phyloP scores from a whole-genome alignment of 2,888 invertebrate species.

The Monochamus alternatus region DNA sequence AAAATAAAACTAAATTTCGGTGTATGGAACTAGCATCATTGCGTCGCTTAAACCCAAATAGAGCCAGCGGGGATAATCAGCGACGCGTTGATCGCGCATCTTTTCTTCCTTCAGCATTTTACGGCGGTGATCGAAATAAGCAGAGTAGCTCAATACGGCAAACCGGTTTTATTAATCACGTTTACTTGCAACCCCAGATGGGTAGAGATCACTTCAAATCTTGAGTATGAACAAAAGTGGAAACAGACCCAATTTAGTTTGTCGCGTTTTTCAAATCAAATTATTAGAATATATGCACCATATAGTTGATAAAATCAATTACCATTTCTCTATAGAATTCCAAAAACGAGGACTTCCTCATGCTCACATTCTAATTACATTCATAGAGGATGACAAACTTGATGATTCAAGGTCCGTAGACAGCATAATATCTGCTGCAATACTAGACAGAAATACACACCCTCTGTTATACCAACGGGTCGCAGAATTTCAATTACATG shows the following conservation, averaged over 20 bases:
- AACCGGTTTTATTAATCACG: slow-evolving; percentile 45
- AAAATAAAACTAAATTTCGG: too few relatives aligned
- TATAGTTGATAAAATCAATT: slow-evolving; percentile 34
- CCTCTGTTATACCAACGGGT: too few relatives aligned
- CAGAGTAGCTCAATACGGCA: slow-evolving; percentile 33
- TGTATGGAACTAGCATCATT: too few relatives aligned
- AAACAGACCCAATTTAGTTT: slow-evolving; percentile 39
- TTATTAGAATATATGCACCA: slow-evolving; percentile 39
- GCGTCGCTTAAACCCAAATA: too few relatives aligned
- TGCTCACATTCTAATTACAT: slow-evolving; percentile 35
- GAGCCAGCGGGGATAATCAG: too few relatives aligned
- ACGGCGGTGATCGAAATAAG: slow-evolving; percentile 14
- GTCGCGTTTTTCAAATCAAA: slow-evolving; percentile 23
- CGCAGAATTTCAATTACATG: too few relatives aligned
- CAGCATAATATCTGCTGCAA: background rate
- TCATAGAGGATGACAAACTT: slow-evolving; percentile 25
- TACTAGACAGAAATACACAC: too few relatives aligned
- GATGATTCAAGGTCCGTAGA: background rate
- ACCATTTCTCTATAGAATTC: slow-evolving; percentile 41
- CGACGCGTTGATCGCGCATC: too few relatives aligned
- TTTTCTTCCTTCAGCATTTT: background rate
- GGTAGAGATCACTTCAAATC: slow-evolving; percentile 40
- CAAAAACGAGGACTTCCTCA: slow-evolving; percentile 42
- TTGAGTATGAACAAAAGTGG: slow-evolving; percentile 18
- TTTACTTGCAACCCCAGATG: slow-evolving; percentile 50